These are phyloP conservation scores for Pituophis catenifer DNA, from an alignment of 2,113 vertebrate species.

Conservation along the genomic window DNA sequence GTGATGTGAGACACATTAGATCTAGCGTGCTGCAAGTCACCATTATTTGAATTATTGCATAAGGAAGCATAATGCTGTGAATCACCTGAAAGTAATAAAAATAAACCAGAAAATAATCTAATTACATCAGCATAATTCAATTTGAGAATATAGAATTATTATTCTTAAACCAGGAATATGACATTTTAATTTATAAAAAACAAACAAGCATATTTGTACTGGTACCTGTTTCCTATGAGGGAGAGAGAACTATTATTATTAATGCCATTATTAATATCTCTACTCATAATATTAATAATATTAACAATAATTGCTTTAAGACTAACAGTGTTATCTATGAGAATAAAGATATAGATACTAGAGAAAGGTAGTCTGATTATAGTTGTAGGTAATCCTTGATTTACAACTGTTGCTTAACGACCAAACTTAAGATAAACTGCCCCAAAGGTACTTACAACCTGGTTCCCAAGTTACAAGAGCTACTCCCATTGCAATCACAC, in stretches of 20 bases:
- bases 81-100: conserved; percentile 45
- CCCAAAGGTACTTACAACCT: neutral
- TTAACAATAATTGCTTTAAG: neutral
- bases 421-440: neutral
- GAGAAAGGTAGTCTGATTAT: neutral
- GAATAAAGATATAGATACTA: neutral
- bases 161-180: neutral
- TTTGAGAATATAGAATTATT: neutral
- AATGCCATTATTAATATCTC: neutral
- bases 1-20: conserved; percentile 45
- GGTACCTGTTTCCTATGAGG: neutral
- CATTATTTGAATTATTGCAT: conserved; percentile 36
- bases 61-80: conserved; percentile 27
- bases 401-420: neutral
- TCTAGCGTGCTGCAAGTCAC: conserved; percentile 42
- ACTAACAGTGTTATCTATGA: neutral
- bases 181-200: neutral
- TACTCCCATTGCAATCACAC: too few species aligned
- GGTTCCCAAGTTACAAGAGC: neutral
- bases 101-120: neutral
- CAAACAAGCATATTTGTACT: neutral
- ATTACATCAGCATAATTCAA: neutral
- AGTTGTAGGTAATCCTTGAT: neutral
- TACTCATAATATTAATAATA: neutral
- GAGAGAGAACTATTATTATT: neutral